phyloP scores from a whole-genome alignment of 2,888 invertebrate genomes.

The Pandemis heparana region DNA sequence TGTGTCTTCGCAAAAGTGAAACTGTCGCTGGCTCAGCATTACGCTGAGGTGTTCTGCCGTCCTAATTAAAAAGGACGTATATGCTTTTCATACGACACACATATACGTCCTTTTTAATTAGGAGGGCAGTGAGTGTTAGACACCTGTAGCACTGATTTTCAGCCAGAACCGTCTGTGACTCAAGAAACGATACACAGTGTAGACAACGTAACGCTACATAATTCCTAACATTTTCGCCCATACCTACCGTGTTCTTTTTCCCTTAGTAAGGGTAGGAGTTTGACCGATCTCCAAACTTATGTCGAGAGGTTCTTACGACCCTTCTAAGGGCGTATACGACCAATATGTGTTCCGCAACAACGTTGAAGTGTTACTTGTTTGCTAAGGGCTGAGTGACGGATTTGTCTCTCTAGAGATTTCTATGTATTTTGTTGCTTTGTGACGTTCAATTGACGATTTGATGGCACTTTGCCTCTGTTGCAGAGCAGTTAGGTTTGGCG shows the following conservation, averaged over 20 bases:
- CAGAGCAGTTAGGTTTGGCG: too few relatives aligned
- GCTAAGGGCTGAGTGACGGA: slow-evolving; percentile 11
- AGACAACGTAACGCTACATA: too few relatives aligned
- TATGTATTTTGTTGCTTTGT: slow-evolving; percentile 6
- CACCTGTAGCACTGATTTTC: too few relatives aligned
- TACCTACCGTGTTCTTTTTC: neutral
- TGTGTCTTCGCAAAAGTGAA: too few relatives aligned
- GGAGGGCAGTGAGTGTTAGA: too few relatives aligned
- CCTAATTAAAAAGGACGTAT: too few relatives aligned
- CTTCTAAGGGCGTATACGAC: slow-evolving; percentile 31
- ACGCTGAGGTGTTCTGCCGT: too few relatives aligned
- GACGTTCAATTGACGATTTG: neutral
- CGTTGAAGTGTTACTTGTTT: slow-evolving; percentile 11
- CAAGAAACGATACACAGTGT: too few relatives aligned
- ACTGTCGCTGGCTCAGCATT: too few relatives aligned
- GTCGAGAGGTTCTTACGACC: slow-evolving; percentile 30
- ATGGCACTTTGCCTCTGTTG: neutral
- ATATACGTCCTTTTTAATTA: too few relatives aligned
- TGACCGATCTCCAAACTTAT: slow-evolving; percentile 35
- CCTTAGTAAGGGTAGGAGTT: slow-evolving; percentile 23
- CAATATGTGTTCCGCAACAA: slow-evolving; percentile 20
- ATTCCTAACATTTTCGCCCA: neutral
- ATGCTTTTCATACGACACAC: too few relatives aligned
- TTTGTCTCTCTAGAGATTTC: slow-evolving; percentile 19
- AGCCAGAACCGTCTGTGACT: too few relatives aligned